These are phyloP conservation scores for Limnodromus scolopaceus DNA, from an alignment of 2,797 vertebrate species.

Conservation along the genomic window DNA sequence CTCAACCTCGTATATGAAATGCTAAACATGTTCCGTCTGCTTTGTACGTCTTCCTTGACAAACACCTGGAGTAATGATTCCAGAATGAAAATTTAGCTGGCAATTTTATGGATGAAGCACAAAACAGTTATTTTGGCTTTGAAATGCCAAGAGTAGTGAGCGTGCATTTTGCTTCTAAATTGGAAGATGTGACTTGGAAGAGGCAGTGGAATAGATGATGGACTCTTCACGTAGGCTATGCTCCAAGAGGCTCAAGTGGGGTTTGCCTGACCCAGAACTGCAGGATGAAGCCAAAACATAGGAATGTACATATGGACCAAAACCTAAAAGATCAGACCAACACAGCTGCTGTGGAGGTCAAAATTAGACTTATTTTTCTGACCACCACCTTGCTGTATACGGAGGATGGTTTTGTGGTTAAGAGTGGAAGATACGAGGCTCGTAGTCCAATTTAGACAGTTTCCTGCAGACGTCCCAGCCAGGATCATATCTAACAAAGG, in stretches of 20 bases:
- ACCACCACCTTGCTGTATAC: fast-evolving
- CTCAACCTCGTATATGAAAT: slow-evolving; percentile 23
- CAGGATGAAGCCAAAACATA: background rate
- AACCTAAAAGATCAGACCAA: background rate
- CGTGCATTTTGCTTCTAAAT: background rate
- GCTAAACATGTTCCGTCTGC: slow-evolving; percentile 6
- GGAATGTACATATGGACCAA: background rate
- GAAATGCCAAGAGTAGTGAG: background rate
- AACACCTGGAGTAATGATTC: slow-evolving; percentile 43
- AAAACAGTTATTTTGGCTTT: background rate
- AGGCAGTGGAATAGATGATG: background rate
- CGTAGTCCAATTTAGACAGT: background rate
- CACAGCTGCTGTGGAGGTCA: background rate
- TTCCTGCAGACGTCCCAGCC: background rate
- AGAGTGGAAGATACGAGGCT: background rate
- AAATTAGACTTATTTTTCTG: background rate
- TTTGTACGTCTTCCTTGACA: slow-evolving; percentile 43
- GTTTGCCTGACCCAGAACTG: background rate
- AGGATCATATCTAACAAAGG: background rate
- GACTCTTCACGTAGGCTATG: background rate
- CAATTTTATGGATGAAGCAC: slow-evolving; percentile 28
- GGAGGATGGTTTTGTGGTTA: background rate
- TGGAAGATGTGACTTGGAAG: background rate
- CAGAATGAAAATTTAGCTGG: slow-evolving; percentile 16
- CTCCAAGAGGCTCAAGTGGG: background rate